Evolutionary conservation across 1,140 invertebrate genomes (phyloP), one percentile per base, ranked within the genome.

Genomic region (Whitmania pigra): DNA sequence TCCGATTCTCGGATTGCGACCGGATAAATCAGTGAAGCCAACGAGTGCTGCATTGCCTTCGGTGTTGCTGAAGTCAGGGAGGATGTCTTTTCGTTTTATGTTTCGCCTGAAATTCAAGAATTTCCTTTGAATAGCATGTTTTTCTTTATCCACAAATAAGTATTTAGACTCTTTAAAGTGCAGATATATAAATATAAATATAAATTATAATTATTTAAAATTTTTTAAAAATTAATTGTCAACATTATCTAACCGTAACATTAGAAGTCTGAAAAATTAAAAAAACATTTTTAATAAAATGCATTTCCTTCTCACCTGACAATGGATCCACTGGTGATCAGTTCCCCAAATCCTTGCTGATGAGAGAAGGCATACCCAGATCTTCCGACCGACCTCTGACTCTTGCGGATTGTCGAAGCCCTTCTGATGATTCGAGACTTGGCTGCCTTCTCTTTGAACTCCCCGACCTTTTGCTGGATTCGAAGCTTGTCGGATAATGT

Each of bases 321-420:
- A 77, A 97, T 94, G 82, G 95, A 96, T 53, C 96, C 96, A 53
- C 92, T 96, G 7, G 94, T 97, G 77, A 99, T 99, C 27, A 99
- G 88, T 13, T 93, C 87, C 54, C 95, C 96, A 84, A 99, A 99
- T 76, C 96, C 94, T 86, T 96, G 92, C 77, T 88, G 86, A 84
- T 99, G 96, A 43, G 96, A 93, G 84, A 99, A 99, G 2, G 96
- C 96, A 82, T 99, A 99, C 53, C 95, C 95, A 0, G 93, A 97
- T n/a, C 95, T 88, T 57, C 97, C 86, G 5, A 75, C 36, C 17
- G 75, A 74, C 25, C 81, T 85, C 67, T 89, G 89, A 74, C 81
- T 84, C 75, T 92, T 86, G 73, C 92, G 86, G 0, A 92, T 88
- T 17, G 91, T 93, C 57, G 91, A 89, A 68, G 92, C 91, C 73